Conservation (phyloP, 2,113 vertebrate species). For the Halcyon malimbica region DNA sequence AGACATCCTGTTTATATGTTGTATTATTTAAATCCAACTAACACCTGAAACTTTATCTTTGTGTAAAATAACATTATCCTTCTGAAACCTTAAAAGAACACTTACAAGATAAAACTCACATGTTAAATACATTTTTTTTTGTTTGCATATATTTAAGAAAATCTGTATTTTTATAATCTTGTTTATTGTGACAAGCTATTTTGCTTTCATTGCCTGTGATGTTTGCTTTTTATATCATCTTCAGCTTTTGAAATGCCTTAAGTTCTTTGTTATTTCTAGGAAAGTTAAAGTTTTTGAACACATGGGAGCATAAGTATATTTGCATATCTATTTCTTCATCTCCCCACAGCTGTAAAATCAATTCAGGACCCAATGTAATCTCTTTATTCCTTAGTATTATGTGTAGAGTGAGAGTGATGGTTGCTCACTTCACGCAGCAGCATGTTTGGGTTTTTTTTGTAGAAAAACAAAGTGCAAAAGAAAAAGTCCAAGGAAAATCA, state of each 20-base stretch:
- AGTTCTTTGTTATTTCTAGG: neutral
- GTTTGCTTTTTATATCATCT: neutral
- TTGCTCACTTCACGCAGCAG: neutral
- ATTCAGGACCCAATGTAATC: neutral
- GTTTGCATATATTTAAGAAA: neutral
- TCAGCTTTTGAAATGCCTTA: neutral
- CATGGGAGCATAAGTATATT: accelerated
- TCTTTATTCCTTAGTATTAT: neutral
- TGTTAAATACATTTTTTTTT: neutral
- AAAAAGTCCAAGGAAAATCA: neutral
- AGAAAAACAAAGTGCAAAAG: neutral
- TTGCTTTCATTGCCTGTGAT: neutral
- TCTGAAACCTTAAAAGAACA: neutral
- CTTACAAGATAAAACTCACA: neutral
- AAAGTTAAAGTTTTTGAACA: neutral
- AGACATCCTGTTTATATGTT: neutral
- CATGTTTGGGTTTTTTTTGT: neutral
- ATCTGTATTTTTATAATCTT: neutral
- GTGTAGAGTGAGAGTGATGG: neutral
- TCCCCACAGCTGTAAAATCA: neutral
- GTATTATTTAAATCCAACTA: neutral
- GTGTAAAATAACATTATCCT: neutral
- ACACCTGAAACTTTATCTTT: neutral
- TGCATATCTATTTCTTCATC: neutral
- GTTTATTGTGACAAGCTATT: neutral